Conservation (phyloP, 2,797 vertebrate genomes). For the Taenioides sp. region DNA sequence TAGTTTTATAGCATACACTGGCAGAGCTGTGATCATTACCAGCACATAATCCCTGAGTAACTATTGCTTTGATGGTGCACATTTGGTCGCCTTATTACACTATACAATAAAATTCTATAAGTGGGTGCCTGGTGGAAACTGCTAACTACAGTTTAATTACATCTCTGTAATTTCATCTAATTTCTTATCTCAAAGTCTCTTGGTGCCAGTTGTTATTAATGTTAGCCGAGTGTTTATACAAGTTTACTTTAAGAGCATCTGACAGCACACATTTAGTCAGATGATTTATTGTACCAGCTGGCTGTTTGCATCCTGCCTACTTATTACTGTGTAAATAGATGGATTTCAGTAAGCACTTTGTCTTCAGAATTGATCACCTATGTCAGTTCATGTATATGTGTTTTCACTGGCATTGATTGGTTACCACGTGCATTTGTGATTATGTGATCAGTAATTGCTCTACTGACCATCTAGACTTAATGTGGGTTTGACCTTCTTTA, state of each 20-base stretch:
- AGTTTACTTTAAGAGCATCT: slow-evolving; percentile 6
- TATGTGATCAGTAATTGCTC: not conserved
- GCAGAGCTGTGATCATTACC: slow-evolving; percentile 59
- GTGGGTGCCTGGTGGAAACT: slow-evolving; percentile 14
- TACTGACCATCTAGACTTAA: not conserved
- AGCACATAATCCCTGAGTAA: slow-evolving; percentile 66
- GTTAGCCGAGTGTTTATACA: not conserved
- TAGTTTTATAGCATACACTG: slow-evolving; percentile 58
- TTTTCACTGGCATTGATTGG: not conserved
- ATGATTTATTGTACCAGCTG: slow-evolving; percentile 4
- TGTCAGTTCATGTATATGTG: not conserved
- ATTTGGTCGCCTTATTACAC: slow-evolving; percentile 56
- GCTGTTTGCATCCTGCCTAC: not conserved
- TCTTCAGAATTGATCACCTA: not conserved
- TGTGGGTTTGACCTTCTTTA: not conserved
- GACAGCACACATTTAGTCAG: not conserved
- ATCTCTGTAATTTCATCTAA: slow-evolving; percentile 17
- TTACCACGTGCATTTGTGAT: not conserved
- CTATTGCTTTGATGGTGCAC: slow-evolving; percentile 62
- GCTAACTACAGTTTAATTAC: slow-evolving; percentile 35
- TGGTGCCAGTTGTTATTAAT: not conserved
- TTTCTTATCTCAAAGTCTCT: slow-evolving; percentile 6
- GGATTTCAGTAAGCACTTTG: not conserved
- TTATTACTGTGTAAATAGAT: not conserved
- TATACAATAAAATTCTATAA: slow-evolving; percentile 22